Evolutionary conservation across 1,140 invertebrate species (phyloP), one percentile per base, ranked within the genome.

Genomic region (Adelges cooleyi): DNA sequence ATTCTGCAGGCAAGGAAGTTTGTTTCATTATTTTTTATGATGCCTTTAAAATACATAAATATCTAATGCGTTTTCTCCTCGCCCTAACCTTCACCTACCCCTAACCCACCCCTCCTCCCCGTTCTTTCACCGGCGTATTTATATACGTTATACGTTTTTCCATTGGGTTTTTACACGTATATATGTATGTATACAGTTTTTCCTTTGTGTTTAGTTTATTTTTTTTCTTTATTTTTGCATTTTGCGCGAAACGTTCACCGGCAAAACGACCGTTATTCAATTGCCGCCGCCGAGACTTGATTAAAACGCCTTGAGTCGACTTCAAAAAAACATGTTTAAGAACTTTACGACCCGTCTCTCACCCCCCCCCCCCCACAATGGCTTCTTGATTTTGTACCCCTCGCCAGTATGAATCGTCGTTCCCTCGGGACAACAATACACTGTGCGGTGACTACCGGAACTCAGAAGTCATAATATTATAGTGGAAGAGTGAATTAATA

Each of bases 21-120:
- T 62, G 54, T 62, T 62, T 62, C 54, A 62, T 62, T 62, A 62
- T 62, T 62, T 62, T 62, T 62, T 62, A 62, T 62, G 56, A 62
- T 62, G 56, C 56, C 56, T 62, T 62, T 62, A 62, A 62, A 62
- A 62, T 48, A 48, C 56, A 62, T 62, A 62, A 62, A 62, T 62
- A 62, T 46, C 40, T 62, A 62, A 62, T 46, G 56, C 46, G 40
- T 59, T 59, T n/a, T 22, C 8, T 56, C 1, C 29, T 38, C 1
- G 29, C 29, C 1, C 17, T 36, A n/a, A n/a, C n/a, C n/a, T n/a
- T n/a, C n/a, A n/a, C n/a, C n/a, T n/a, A n/a, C n/a, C n/a, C n/a
- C n/a, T n/a, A n/a, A n/a, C n/a, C n/a, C n/a, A n/a, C n/a, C n/a
- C n/a, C n/a, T n/a, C n/a, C n/a, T 33, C 49, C 2, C 11, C 29